Conservation (phyloP, 2,888 invertebrate genomes). For the Resseliella maxima region DNA sequence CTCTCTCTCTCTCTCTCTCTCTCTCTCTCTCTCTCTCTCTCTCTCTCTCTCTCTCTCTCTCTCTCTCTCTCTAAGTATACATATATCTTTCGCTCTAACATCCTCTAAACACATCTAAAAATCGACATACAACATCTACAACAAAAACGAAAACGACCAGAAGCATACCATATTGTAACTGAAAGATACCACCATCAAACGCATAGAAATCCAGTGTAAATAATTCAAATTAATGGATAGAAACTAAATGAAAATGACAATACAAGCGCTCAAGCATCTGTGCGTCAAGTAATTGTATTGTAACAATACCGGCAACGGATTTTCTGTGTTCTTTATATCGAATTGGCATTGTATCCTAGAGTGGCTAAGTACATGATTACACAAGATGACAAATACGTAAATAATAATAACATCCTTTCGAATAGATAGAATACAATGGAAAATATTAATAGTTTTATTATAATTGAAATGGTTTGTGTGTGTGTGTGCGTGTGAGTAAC, state of each 20-base stretch:
- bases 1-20: too few species aligned
- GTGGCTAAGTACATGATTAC: conserved; percentile 34
- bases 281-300: neutral
- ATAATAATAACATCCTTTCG: conserved; percentile 18
- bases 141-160: neutral
- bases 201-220: neutral
- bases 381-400: conserved; percentile 45
- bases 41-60: neutral
- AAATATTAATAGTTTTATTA: conserved; percentile 46
- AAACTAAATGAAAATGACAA: conserved; percentile 41
- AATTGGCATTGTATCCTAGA: neutral
- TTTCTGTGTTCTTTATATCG: neutral
- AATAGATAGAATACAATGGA: conserved; percentile 42
- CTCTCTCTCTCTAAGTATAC: neutral
- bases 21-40: too few species aligned
- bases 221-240: conserved; percentile 48
- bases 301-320: neutral
- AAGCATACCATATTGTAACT: neutral
- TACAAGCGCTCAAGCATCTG: neutral
- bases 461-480: too few species aligned
- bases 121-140: neutral
- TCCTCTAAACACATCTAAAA: too few species aligned
- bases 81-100: neutral
- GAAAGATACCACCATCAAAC: conserved; percentile 1
- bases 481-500: neutral